Percentiles rank a stretch among this genome's conserved stretches.
Conservation (phyloP, 1,140 invertebrate genomes). For the Dufourea novaeangliae region DNA sequence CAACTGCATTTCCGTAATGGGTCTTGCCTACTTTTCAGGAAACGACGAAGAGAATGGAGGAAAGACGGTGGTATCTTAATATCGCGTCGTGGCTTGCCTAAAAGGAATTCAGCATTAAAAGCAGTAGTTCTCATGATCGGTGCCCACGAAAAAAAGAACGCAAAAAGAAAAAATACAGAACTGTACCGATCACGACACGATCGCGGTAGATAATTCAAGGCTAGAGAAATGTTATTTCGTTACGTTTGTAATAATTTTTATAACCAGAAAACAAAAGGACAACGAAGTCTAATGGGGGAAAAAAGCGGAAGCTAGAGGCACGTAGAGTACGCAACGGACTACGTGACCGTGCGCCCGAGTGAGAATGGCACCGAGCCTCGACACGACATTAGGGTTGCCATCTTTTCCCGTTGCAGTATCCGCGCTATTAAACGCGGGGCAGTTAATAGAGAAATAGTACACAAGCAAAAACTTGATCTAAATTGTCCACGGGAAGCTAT, state of each 20-base stretch:
- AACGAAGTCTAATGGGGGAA: background rate
- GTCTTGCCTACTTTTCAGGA: background rate
- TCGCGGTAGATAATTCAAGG: constrained; percentile 14
- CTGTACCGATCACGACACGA: background rate
- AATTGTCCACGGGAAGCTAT: background rate
- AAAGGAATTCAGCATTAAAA: background rate
- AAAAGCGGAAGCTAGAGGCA: background rate
- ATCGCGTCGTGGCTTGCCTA: background rate
- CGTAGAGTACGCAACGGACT: constrained; percentile 3
- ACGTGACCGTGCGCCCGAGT: constrained; percentile 23
- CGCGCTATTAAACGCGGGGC: background rate
- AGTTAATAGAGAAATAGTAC: background rate
- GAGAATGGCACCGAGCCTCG: constrained; percentile 18
- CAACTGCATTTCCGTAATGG: too few species aligned
- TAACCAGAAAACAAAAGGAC: background rate
- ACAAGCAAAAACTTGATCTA: background rate
- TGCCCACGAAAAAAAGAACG: too few species aligned
- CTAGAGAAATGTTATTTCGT: background rate
- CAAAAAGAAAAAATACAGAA: too few species aligned
- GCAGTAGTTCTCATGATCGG: background rate
- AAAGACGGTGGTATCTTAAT: background rate
- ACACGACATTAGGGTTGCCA: constrained; percentile 1
- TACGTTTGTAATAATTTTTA: background rate
- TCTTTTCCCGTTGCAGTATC: constrained; percentile 9
- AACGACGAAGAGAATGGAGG: background rate